Percentiles rank a stretch among this genome's conserved stretches.
Conservation (phyloP, 1,140 invertebrate genomes). For the Philaenus spumarius region DNA sequence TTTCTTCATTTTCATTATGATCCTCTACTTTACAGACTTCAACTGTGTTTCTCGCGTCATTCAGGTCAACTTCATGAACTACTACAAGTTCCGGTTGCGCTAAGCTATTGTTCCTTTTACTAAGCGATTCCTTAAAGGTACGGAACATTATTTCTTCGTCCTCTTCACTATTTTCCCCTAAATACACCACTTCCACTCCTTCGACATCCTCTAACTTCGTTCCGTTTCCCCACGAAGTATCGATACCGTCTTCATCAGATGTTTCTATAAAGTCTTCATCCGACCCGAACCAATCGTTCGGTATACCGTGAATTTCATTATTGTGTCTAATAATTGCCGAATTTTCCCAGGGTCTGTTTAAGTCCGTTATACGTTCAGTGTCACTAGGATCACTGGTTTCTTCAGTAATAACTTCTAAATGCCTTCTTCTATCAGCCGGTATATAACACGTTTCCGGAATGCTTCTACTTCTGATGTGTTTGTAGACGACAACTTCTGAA, state of each 20-base stretch:
- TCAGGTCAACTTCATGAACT: neutral
- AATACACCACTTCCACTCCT: conserved; percentile 19
- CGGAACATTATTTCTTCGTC: neutral
- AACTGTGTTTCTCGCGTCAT: neutral
- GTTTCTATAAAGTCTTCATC: conserved; percentile 6
- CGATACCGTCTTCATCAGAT: conserved; percentile 24
- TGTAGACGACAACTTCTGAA: conserved; percentile 18
- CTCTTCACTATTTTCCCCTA: neutral
- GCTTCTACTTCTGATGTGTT: conserved; percentile 7
- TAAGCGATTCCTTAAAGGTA: neutral
- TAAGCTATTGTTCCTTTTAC: neutral
- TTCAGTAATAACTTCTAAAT: conserved; percentile 33
- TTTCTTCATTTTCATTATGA: neutral
- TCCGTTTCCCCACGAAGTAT: conserved; percentile 23
- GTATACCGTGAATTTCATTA: conserved; percentile 21
- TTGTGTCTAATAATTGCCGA: conserved; percentile 19
- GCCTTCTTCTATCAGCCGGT: conserved; percentile 17
- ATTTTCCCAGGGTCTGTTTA: conserved; percentile 23
- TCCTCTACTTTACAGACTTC: neutral
- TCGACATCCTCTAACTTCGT: conserved; percentile 24
- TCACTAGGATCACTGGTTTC: conserved; percentile 32
- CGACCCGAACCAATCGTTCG: conserved; percentile 18
- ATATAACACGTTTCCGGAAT: conserved; percentile 22
- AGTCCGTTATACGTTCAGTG: conserved; percentile 12
- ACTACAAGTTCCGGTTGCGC: conserved; percentile 1